These are phyloP conservation scores for Himalopsyche phryganea DNA, from an alignment of 1,140 invertebrate genomes.

Conservation along the genomic window DNA sequence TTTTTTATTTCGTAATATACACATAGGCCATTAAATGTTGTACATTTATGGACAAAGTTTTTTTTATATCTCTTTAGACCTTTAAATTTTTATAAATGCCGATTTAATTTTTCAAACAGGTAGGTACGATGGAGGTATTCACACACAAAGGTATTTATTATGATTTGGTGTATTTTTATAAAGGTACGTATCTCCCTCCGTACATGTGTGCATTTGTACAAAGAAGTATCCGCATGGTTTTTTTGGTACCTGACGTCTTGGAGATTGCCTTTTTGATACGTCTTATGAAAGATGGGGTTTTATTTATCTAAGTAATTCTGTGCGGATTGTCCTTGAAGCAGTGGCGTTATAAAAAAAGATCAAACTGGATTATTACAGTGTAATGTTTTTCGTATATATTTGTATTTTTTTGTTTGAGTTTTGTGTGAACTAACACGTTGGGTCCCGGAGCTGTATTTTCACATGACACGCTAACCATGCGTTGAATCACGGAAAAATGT, in stretches of 20 bases:
- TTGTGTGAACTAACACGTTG: too few relatives aligned
- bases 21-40: conserved; percentile 31
- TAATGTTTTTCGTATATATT: too few relatives aligned
- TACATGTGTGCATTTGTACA: neutral
- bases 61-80: conserved; percentile 30
- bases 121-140: conserved; percentile 9
- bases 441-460: too few relatives aligned
- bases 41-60: conserved; percentile 30
- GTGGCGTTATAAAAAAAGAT: too few relatives aligned
- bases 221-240: too few relatives aligned
- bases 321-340: conserved; percentile 7
- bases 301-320: conserved; percentile 23
- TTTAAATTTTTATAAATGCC: conserved; percentile 33
- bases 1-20: conserved; percentile 23
- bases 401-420: too few relatives aligned
- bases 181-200: conserved; percentile 1
- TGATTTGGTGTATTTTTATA: neutral
- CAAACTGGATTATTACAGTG: too few relatives aligned
- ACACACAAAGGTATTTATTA: conserved; percentile 1
- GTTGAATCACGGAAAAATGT: too few relatives aligned
- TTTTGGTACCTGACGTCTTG: conserved; percentile 7
- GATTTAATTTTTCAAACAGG: conserved; percentile 33
- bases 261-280: conserved; percentile 24
- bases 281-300: conserved; percentile 23
- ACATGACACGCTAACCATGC: too few relatives aligned